These are phyloP conservation scores for Prietella phreatophila DNA, from an alignment of 2,113 vertebrate species.

Conservation along the genomic window DNA sequence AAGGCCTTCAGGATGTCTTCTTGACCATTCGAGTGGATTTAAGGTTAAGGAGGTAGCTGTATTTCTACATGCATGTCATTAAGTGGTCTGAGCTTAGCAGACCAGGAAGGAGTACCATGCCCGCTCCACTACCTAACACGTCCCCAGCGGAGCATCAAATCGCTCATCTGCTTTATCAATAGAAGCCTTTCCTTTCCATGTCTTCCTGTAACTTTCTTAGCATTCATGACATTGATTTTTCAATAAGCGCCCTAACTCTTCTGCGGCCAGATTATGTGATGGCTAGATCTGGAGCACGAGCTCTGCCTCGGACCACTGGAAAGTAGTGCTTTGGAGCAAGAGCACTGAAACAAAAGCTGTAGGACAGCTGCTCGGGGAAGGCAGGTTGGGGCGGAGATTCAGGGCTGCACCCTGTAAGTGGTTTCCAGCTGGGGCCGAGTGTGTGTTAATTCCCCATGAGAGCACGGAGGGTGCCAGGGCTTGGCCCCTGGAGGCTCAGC, in stretches of 20 bases:
- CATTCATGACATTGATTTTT: constrained; percentile 99
- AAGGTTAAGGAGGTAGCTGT: constrained; percentile 50
- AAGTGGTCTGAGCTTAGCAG: constrained; percentile 78
- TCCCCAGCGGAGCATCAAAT: constrained; percentile 97
- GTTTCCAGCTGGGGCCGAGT: constrained; percentile 56
- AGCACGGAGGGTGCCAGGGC: constrained; percentile 56
- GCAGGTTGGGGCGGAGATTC: constrained; percentile 28
- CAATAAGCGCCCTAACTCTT: constrained; percentile 97
- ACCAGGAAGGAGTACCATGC: constrained; percentile 82
- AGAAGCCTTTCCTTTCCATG: constrained; percentile 90
- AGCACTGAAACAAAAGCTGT: neutral
- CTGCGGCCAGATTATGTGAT: constrained; percentile 70
- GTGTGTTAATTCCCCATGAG: constrained; percentile 66
- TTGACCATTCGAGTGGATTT: constrained; percentile 53
- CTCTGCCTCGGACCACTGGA: constrained; percentile 18
- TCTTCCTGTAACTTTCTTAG: constrained; percentile 99
- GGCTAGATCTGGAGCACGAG: constrained; percentile 51
- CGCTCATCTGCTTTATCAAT: constrained; percentile 92
- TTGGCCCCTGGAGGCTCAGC: constrained; percentile 53
- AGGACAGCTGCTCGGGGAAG: constrained; percentile 25
- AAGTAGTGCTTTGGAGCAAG: constrained; percentile 21
- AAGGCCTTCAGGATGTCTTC: constrained; percentile 32
- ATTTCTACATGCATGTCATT: constrained; percentile 72
- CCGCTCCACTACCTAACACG: constrained; percentile 89
- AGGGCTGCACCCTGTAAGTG: constrained; percentile 35